A percentile compares a stretch with the other conserved stretches of the same genome.
These are phyloP conservation scores for Sebastes melanostomus DNA, from an alignment of 2,797 vertebrate genomes.

Conservation along the genomic window DNA sequence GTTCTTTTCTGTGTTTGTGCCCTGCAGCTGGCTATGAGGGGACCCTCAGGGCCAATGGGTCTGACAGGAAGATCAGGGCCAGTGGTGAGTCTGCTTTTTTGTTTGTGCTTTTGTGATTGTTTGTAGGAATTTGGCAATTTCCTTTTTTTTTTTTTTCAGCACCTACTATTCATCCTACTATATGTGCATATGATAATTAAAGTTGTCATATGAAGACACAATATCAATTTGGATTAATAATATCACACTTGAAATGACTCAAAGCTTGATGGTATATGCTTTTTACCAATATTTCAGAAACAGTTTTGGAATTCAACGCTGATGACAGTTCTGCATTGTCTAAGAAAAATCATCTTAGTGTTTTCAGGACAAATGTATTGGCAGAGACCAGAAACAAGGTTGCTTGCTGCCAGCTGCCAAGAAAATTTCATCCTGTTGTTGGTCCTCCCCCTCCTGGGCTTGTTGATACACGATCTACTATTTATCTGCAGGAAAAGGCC, in stretches of 20 bases:
- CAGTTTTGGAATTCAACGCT: background rate
- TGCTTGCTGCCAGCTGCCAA: slow-evolving; percentile 41
- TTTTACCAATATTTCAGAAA: background rate
- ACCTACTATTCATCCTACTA: background rate
- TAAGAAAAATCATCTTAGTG: background rate
- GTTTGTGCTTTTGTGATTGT: background rate
- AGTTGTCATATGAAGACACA: background rate
- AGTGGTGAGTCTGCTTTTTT: slow-evolving; percentile 87
- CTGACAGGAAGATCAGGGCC: slow-evolving; percentile 97
- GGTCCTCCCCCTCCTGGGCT: slow-evolving; percentile 26
- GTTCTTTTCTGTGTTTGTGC: slow-evolving; percentile 34
- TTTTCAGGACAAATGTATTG: background rate
- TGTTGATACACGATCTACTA: slow-evolving; percentile 74
- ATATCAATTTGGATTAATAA: background rate
- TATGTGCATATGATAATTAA: background rate
- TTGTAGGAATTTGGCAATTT: background rate
- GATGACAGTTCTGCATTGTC: background rate
- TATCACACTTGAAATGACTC: background rate
- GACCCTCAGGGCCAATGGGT: slow-evolving; percentile 96
- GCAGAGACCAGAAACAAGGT: background rate
- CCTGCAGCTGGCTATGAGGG: slow-evolving; percentile 94
- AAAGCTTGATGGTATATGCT: background rate
- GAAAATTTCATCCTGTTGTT: slow-evolving; percentile 32
- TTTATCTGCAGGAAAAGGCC: slow-evolving; percentile 55
- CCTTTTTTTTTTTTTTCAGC: background rate